Conservation (phyloP, 2,797 vertebrate species). For the Enteromius paludinosus region DNA sequence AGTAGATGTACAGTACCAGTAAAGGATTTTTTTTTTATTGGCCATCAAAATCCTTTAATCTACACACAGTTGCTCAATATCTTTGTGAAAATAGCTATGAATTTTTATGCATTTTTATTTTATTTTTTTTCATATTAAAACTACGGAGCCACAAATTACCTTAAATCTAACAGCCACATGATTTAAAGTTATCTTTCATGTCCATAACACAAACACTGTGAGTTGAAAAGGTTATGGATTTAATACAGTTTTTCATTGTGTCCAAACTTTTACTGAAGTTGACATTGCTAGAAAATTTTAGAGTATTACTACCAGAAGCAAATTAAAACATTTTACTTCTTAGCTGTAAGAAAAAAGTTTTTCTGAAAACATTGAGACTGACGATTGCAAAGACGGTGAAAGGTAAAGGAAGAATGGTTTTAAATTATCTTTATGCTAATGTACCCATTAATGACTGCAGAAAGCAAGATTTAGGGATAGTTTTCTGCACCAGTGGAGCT, state of each 20-base stretch:
- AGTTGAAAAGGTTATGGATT: not conserved
- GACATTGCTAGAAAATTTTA: not conserved
- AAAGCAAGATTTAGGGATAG: constrained; percentile 54
- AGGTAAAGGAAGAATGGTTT: constrained; percentile 14
- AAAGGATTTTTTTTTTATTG: not conserved
- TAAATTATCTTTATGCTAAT: constrained; percentile 70
- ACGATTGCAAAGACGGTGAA: constrained; percentile 16
- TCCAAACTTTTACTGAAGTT: not conserved
- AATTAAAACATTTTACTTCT: not conserved
- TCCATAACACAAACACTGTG: not conserved
- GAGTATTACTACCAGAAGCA: not conserved
- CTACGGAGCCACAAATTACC: too few species aligned
- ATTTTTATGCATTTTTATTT: not conserved
- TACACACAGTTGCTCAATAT: not conserved
- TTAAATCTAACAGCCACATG: not conserved
- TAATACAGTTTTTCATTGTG: not conserved
- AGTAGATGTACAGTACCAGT: not conserved
- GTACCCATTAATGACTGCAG: constrained; percentile 69
- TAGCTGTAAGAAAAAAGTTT: not conserved
- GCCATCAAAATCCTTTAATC: not conserved
- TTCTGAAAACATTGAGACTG: constrained; percentile 9
- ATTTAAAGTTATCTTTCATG: not conserved
- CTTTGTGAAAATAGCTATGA: not conserved
- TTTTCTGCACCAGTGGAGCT: constrained; percentile 38
- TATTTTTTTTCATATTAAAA: not conserved